phyloP scores from a whole-genome alignment of 2,113 vertebrate genomes.

The Periophthalmodon schlosseri region DNA sequence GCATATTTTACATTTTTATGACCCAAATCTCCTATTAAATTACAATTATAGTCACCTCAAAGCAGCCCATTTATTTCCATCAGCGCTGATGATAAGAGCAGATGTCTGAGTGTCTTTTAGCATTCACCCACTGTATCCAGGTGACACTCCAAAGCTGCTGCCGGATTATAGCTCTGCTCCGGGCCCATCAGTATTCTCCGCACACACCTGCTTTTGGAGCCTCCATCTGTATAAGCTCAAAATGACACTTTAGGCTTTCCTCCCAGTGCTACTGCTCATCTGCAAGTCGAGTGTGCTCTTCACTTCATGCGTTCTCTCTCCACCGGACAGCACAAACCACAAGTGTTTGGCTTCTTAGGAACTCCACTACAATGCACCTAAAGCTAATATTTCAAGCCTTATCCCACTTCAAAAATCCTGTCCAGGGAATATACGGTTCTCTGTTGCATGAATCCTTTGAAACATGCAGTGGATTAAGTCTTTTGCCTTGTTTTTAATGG shows the following conservation, averaged over 20 bases:
- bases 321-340: slow-evolving; percentile 47
- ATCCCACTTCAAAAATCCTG: slow-evolving; percentile 69
- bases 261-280: slow-evolving; percentile 55
- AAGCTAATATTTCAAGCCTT: slow-evolving; percentile 60
- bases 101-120: slow-evolving; percentile 11
- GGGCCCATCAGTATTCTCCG: slow-evolving; percentile 56
- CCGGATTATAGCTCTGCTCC: slow-evolving; percentile 38
- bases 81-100: slow-evolving; percentile 3
- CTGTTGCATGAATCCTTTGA: slow-evolving; percentile 46
- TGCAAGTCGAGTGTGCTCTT: slow-evolving; percentile 54
- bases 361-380: slow-evolving; percentile 44
- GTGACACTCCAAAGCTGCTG: slow-evolving; percentile 40
- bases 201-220: slow-evolving; percentile 46
- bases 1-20: background rate
- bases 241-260: slow-evolving; percentile 66
- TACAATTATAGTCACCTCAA: background rate
- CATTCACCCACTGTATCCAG: slow-evolving; percentile 22
- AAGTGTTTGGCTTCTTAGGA: slow-evolving; percentile 55
- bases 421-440: slow-evolving; percentile 57
- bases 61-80: background rate
- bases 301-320: slow-evolving; percentile 41
- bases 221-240: slow-evolving; percentile 60
- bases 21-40: background rate
- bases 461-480: slow-evolving; percentile 12
- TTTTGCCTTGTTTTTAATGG: background rate